Conservation (phyloP, 2,888 invertebrate genomes). For the Odontocolon sp. region DNA sequence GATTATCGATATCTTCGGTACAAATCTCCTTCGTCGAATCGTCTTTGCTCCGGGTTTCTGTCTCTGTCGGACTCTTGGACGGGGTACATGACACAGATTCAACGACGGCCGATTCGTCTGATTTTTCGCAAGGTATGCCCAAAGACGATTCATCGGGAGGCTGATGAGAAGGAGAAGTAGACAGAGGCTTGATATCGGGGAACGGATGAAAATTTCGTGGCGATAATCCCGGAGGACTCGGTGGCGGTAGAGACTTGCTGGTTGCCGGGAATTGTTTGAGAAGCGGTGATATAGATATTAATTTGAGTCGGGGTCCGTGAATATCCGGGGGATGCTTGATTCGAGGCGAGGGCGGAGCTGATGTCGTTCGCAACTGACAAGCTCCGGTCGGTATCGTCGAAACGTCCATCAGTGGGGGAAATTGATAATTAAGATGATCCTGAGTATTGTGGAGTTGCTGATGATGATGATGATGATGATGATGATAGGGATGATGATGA, state of each 20-base stretch:
- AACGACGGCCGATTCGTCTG: no score
- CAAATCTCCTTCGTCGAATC: neutral
- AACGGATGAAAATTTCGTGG: slow-evolving; percentile 66
- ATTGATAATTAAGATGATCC: slow-evolving; percentile 24
- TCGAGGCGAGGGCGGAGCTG: slow-evolving; percentile 90
- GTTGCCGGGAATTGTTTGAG: slow-evolving; percentile 84
- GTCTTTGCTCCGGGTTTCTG: neutral
- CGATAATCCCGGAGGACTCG: slow-evolving; percentile 76
- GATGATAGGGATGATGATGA: slow-evolving; percentile 11
- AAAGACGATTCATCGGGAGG: neutral
- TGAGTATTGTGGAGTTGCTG: slow-evolving; percentile 7
- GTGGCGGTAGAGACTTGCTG: slow-evolving; percentile 82
- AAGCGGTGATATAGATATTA: slow-evolving; percentile 83
- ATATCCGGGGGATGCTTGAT: slow-evolving; percentile 87
- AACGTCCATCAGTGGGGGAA: slow-evolving; percentile 70
- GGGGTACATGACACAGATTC: no score
- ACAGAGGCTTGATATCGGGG: slow-evolving; percentile 28
- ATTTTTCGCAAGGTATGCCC: neutral
- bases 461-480: slow-evolving; percentile 12
- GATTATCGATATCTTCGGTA: neutral
- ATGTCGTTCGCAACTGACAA: slow-evolving; percentile 84
- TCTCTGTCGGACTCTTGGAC: neutral
- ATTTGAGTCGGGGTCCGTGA: slow-evolving; percentile 86
- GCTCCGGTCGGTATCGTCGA: slow-evolving; percentile 85
- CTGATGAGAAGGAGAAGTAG: slow-evolving; percentile 24